Evolutionary conservation across 1,140 invertebrate species (phyloP), one percentile per base, ranked within the genome.

Genomic region (Eupristina koningsbergeri): DNA sequence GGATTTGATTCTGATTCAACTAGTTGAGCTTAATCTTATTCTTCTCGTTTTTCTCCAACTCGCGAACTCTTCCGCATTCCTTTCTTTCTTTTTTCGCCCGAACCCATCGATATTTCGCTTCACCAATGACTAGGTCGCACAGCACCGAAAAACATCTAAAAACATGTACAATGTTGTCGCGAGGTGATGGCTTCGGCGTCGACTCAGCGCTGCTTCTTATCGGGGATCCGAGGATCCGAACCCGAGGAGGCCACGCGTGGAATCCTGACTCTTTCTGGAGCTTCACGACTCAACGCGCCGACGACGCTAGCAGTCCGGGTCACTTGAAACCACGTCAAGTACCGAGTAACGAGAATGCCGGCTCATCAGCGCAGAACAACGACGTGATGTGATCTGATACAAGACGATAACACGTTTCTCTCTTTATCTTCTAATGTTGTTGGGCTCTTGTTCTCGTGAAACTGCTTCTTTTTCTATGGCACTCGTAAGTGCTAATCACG

Each of bases 291-390:
- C 36, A 74, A 84, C 50, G 36, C 31, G 77, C 53, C 69, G 58
- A 74, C 83, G 73, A 80, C 74, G 58, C n/a, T 22, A n/a, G 67
- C 41, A 31, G 11, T 15, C 15, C 9, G 22, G 26, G 77, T 84
- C 82, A 75, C 78, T 86, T 47, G 76, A 83, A 67, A 85, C 81
- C 81, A 64, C 85, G 31, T 81, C 81, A 81, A 85, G 82, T 67
- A 67, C 67, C 71, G 83, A 85, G 77, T 83, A 77, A 83, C 76
- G 58, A 74, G 85, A 83, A 85, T 81, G 81, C 73, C 45, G 45
- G 36, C 36, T 86, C 83, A 82, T 84, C 79, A 29, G 41, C 41
- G 9, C 9, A 29, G 29, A 29, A 6, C n/a, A 47, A 26, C 31
- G 31, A 41, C 41, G 41, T 45, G 41, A 45, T 6, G 6, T 45